Evolutionary conservation across 2,113 vertebrate genomes (phyloP).

Genomic region (Acanthochromis polyacanthus): DNA sequence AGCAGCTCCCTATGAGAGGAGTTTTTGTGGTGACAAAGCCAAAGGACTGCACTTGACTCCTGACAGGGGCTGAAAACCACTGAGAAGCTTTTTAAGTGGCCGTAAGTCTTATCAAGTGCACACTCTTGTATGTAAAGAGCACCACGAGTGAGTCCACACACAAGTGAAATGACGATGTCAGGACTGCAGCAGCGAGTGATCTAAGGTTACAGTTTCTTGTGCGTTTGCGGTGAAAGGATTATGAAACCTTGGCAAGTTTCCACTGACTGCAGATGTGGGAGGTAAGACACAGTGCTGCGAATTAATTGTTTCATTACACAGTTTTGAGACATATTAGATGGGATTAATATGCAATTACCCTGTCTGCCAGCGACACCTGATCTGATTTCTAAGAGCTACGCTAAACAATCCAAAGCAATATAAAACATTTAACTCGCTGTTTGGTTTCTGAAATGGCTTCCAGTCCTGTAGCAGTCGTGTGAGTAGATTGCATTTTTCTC

Average conservation of each 20-base stretch:
- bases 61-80: constrained; percentile 62
- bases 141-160: constrained; percentile 9
- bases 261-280: constrained; percentile 44
- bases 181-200: constrained; percentile 51
- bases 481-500: constrained; percentile 76
- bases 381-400: constrained; percentile 65
- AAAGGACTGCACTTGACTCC: constrained; percentile 71
- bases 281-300: constrained; percentile 29
- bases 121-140: constrained; percentile 52
- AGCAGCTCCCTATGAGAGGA: constrained; percentile 28
- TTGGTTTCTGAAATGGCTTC: constrained; percentile 80
- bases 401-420: constrained; percentile 67
- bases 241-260: constrained; percentile 47
- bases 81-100: constrained; percentile 64
- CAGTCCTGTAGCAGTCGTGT: constrained; percentile 72
- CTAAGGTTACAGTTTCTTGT: constrained; percentile 56
- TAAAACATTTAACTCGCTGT: constrained; percentile 73
- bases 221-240: constrained; percentile 54
- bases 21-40: constrained; percentile 51
- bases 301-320: constrained; percentile 69
- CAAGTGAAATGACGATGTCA: constrained; percentile 56
- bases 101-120: constrained; percentile 69
- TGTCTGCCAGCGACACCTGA: constrained; percentile 59
- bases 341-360: constrained; percentile 76
- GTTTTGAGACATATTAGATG: constrained; percentile 65